Evolutionary conservation across 2,113 vertebrate genomes (phyloP), one percentile per base, ranked within the genome.

Genomic region (Excalfactoria chinensis): DNA sequence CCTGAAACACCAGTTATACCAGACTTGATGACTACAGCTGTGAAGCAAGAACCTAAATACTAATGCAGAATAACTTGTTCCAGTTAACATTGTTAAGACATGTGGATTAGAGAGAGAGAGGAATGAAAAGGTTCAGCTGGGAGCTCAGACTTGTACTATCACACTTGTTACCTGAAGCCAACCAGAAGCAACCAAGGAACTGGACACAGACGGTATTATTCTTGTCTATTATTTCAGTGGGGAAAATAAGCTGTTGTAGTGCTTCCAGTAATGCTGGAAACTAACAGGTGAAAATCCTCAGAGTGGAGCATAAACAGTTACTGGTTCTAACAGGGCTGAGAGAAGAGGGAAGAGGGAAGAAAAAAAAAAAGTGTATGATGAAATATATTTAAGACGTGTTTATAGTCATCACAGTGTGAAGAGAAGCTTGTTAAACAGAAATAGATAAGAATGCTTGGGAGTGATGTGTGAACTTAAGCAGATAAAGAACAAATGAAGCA

Each of bases 1-100:
- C 96, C 73, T 75, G 96, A 93, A 94, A 75, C 83, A 92, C 93
- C 73, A 86, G 92, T 78, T 81, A 77, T 35, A 35, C 64, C 55
- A 83, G 66, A 11, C 76, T 44, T 77, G 72, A 70, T 94, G 76
- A 96, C 62, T 90, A 69, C 30, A 74, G n/a, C 70, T 75, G 21
- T 96, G 90, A 92, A 62, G 93, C 86, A 96, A 96, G 58, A 94
- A 49, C 44, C 8, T 58, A 62, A 81, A 34, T 86, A 93, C 46
- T 84, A 62, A 77, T 62, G 88, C 66, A 90, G 90, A 90, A 78
- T 34, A 93, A 95, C 92, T 90, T 58, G 88, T 69, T 81, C 73
- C 73, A 86, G 48, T 5, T 32, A 78, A 75, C 76, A n/a, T 32
- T 94, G 92, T 90, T 84, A 84, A 78, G 88, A 78, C 90, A 86